phyloP scores from a whole-genome alignment of 2,797 vertebrate species.

The Bradypus variegatus region DNA sequence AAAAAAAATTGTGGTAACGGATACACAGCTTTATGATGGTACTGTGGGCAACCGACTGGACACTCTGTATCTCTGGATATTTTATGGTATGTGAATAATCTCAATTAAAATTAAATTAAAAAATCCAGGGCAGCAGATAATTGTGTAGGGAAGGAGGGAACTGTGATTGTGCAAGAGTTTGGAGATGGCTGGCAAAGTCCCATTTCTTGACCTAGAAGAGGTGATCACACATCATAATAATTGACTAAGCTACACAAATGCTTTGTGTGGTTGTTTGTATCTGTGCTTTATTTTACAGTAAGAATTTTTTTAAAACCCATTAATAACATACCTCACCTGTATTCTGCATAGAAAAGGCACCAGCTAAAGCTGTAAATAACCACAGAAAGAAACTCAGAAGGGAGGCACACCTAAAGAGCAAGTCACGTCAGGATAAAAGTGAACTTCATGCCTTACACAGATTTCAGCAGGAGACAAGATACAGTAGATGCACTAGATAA shows the following conservation, averaged over 20 bases:
- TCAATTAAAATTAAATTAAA: too few relatives aligned
- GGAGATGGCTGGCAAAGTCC: not conserved
- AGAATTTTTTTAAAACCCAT: not conserved
- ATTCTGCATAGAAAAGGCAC: not conserved
- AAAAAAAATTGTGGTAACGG: too few relatives aligned
- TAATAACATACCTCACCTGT: not conserved
- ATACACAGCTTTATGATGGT: too few relatives aligned
- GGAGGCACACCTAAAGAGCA: not conserved
- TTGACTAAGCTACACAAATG: not conserved
- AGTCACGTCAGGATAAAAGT: slow-evolving; percentile 8
- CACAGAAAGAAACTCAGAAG: rapidly evolving
- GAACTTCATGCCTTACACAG: not conserved
- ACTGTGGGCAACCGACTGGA: too few relatives aligned
- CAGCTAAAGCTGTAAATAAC: not conserved
- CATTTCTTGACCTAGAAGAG: not conserved
- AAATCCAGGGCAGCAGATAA: not conserved
- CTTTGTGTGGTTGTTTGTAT: slow-evolving; percentile 22
- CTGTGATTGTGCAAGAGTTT: not conserved
- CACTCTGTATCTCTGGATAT: too few relatives aligned
- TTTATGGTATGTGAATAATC: too few relatives aligned
- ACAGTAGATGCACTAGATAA: not conserved
- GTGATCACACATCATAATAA: not conserved
- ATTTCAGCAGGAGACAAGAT: not conserved
- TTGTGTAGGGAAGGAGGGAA: not conserved
- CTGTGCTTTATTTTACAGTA: not conserved